Percentiles rank a stretch among this genome's conserved stretches.
These are phyloP conservation scores for Lasioglossum malachurum DNA, from an alignment of 2,888 invertebrate species.

Conservation along the genomic window DNA sequence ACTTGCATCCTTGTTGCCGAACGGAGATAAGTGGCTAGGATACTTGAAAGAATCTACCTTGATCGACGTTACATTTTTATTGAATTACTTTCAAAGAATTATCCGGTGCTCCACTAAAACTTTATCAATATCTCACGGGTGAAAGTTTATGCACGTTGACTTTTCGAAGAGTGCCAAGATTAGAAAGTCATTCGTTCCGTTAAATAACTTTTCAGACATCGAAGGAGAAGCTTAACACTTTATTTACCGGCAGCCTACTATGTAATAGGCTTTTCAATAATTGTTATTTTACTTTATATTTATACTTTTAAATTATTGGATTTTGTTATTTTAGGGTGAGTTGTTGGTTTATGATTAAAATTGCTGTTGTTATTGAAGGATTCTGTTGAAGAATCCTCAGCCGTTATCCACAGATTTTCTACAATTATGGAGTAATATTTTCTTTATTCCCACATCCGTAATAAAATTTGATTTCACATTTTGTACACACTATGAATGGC, in stretches of 20 bases:
- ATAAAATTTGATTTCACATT: background rate
- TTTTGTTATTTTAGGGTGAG: too few species aligned
- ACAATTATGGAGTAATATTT: background rate
- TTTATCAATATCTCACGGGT: background rate
- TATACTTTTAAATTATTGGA: too few species aligned
- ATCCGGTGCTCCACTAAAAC: background rate
- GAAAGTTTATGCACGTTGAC: background rate
- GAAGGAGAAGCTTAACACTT: background rate
- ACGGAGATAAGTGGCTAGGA: slow-evolving; percentile 77
- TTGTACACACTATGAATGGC: background rate
- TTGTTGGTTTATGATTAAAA: too few species aligned
- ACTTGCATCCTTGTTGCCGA: slow-evolving; percentile 83
- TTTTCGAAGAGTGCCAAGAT: background rate
- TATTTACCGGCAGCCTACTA: too few species aligned
- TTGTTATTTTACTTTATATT: too few species aligned
- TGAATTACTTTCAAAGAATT: slow-evolving; percentile 21
- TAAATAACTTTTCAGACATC: background rate
- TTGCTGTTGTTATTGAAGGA: too few species aligned
- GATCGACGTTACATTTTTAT: slow-evolving; percentile 29
- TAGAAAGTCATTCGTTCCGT: background rate
- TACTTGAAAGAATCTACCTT: slow-evolving; percentile 52
- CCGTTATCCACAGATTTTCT: too few species aligned
- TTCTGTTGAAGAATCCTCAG: too few species aligned
- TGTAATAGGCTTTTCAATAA: too few species aligned
- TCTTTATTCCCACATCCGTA: background rate